Base-by-base conservation (phyloP, 2,113 vertebrate species). In the Erpornis zantholeuca region DNA sequence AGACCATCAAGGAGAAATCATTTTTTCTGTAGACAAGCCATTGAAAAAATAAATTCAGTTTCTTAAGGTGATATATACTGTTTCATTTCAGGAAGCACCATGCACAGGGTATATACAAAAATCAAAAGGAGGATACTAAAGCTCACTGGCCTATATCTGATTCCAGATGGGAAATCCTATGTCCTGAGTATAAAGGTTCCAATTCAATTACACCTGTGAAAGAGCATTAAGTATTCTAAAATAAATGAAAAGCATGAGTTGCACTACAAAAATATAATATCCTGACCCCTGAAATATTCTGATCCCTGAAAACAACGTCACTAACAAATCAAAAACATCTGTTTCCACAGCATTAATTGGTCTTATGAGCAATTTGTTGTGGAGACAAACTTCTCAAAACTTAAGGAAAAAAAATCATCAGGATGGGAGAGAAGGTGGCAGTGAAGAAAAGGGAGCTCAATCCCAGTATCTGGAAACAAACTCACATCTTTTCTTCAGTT, bases 321-420 rank as follows among this genome's bases (percentile, higher is more conserved):
- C 47, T 94, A 93, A 50, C 28, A 92, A 96, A 97, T 96, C 54
- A 92, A 77, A 97, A 96, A 2, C 95, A 97, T 92, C 93, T 96
- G 96, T 94, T 95, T 94, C 49, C 47, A 87, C 73, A 81, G 71
- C 38, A 88, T 69, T 91, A 88, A 94, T 82, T 94, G 17, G 42
- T 70, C 84, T 95, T 86, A 88, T 10, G 66, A 95, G 31, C 59
- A 95, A 94, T 84, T 87, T 90, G 59, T 49, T 60, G 59, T 69
- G 49, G 75, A 93, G 83, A 85, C 75, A 79, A 95, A 91, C 53
- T 57, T 68, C 52, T 49, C 53, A 91, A 89, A 76, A 56, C 19
- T 40, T n/a, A 49, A 77, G 49, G 59, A 42, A 52, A 47, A 85
- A 70, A 77, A 47, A 47, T 40, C 33, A 23, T 56, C 27, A 16